Conservation (phyloP, 2,797 vertebrate species). For the Lepidocolaptes lacrymiger region DNA sequence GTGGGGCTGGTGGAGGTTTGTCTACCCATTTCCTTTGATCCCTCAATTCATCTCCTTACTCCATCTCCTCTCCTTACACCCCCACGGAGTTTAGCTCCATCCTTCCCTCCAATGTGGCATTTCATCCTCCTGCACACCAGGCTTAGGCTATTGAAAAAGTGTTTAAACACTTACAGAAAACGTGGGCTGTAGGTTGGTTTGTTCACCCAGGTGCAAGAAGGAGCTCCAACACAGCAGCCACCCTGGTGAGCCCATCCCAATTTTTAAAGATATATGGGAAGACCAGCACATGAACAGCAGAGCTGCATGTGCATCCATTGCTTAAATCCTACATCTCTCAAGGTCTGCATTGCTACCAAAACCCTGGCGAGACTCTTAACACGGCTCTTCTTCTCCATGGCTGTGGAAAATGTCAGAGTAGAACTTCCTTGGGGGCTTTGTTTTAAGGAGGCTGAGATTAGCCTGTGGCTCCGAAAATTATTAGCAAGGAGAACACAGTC, state of each 20-base stretch:
- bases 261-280: neutral
- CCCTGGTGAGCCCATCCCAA: neutral
- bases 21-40: conserved; percentile 32
- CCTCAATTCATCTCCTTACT: neutral
- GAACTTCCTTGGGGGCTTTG: neutral
- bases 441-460: neutral
- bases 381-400: rapidly evolving
- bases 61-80: neutral
- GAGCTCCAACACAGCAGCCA: neutral
- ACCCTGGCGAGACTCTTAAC: neutral
- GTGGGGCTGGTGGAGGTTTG: neutral
- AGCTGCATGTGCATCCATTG: neutral
- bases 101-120: neutral
- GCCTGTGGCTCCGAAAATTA: neutral
- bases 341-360: neutral
- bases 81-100: neutral
- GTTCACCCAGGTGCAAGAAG: neutral
- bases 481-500: neutral
- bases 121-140: neutral
- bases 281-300: rapidly evolving
- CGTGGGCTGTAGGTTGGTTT: neutral
- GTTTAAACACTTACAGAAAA: neutral
- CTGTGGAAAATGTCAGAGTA: neutral
- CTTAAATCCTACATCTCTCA: neutral
- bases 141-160: neutral